These are phyloP conservation scores for Muntiacus muntjak DNA, from an alignment of 2,113 vertebrate genomes.

Conservation along the genomic window DNA sequence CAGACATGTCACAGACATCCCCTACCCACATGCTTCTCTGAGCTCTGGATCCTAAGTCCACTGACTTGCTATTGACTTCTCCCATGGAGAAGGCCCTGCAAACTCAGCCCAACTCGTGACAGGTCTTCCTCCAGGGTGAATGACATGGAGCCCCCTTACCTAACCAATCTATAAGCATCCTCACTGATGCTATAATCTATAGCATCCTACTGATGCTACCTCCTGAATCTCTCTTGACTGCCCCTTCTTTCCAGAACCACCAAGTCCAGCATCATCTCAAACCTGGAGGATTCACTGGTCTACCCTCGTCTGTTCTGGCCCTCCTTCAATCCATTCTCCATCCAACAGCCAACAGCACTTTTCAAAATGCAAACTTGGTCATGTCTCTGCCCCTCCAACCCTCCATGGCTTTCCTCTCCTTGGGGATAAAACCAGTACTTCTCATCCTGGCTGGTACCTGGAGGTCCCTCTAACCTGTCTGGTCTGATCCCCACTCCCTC, in stretches of 20 bases:
- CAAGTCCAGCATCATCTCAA: not conserved
- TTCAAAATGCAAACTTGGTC: not conserved
- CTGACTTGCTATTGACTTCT: not conserved
- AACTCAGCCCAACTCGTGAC: not conserved
- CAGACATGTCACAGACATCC: not conserved
- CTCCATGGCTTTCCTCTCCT: not conserved
- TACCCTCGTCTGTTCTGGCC: accelerated
- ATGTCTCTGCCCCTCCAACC: not conserved
- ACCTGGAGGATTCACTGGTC: not conserved
- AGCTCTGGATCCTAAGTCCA: not conserved
- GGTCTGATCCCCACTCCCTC: too few relatives aligned
- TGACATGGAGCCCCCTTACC: not conserved
- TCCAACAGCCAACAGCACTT: accelerated
- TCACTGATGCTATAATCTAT: too few relatives aligned
- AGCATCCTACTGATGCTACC: not conserved
- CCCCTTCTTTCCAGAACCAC: not conserved
- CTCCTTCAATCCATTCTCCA: not conserved
- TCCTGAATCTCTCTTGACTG: not conserved
- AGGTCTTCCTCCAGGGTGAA: not conserved
- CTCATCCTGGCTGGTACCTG: not conserved
- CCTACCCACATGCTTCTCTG: not conserved
- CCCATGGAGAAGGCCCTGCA: not conserved
- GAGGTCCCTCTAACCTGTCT: not conserved
- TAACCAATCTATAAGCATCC: not conserved
- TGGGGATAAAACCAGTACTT: not conserved